Percentiles rank a stretch among this genome's conserved stretches.
phyloP scores from a whole-genome alignment of 92 coral and sea anemone species.

The Siderastrea siderea region DNA sequence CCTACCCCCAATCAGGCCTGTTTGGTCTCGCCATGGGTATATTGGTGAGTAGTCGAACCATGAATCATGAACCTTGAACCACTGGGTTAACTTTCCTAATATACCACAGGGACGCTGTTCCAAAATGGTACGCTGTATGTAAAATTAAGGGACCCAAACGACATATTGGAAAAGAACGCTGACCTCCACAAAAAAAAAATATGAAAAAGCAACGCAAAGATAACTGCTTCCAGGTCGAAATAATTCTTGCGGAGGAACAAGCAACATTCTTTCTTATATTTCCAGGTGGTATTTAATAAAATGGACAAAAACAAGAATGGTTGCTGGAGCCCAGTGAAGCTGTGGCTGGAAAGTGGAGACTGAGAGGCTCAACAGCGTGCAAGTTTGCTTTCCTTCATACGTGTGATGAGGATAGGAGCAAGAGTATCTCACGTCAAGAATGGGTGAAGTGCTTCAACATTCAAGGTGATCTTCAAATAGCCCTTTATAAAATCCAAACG shows the following conservation, averaged over 20 bases:
- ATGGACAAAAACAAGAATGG: slow-evolving; percentile 10
- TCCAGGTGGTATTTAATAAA: slow-evolving; percentile 14
- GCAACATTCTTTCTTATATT: background rate
- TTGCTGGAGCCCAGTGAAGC: background rate
- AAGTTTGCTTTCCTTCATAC: background rate
- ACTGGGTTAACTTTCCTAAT: too few relatives aligned
- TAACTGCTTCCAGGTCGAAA: too few relatives aligned
- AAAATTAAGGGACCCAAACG: too few relatives aligned
- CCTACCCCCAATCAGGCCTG: too few relatives aligned
- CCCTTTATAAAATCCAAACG: background rate
- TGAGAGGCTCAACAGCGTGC: slow-evolving; percentile 7
- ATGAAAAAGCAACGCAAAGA: too few relatives aligned
- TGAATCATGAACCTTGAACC: too few relatives aligned
- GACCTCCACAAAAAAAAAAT: too few relatives aligned
- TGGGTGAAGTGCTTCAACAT: slow-evolving; percentile 21
- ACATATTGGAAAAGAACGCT: too few relatives aligned
- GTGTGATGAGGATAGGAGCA: slow-evolving; percentile 13
- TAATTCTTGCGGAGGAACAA: background rate
- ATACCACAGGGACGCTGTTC: too few relatives aligned
- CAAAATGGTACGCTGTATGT: too few relatives aligned
- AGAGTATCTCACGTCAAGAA: background rate
- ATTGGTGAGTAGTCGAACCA: too few relatives aligned
- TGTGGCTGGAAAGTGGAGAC: background rate
- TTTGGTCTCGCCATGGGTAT: too few relatives aligned
- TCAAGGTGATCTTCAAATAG: background rate